Evolutionary conservation across 2,113 vertebrate genomes (phyloP).

Genomic region (Proterorhinus semilunaris): DNA sequence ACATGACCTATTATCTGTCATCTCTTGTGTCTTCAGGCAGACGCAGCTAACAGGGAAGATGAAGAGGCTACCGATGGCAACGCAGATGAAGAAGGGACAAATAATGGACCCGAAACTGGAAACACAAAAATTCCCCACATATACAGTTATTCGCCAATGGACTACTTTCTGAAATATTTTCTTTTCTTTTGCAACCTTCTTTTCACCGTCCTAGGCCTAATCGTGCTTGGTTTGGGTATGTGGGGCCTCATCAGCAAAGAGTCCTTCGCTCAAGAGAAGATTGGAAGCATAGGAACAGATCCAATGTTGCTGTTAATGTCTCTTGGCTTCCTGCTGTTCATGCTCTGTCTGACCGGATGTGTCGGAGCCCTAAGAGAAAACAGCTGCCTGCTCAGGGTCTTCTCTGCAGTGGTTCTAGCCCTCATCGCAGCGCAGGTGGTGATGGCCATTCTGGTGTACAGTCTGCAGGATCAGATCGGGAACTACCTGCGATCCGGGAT

Average conservation of each 20-base stretch:
- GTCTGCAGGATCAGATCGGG: conserved; percentile 69
- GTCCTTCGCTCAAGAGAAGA: conserved; percentile 70
- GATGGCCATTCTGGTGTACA: conserved; percentile 71
- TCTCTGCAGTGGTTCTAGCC: conserved; percentile 63
- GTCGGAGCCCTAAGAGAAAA: conserved; percentile 83
- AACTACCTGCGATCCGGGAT: conserved; percentile 70
- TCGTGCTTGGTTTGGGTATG: conserved; percentile 77
- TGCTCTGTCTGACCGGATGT: conserved; percentile 82
- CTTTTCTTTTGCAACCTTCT: conserved; percentile 81
- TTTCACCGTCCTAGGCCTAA: conserved; percentile 80
- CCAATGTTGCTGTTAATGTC: conserved; percentile 82
- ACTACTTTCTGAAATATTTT: conserved; percentile 78
- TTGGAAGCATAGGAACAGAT: conserved; percentile 75
- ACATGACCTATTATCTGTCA: neutral
- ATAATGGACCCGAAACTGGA: conserved; percentile 12
- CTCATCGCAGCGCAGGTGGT: conserved; percentile 75
- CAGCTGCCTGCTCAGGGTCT: conserved; percentile 79
- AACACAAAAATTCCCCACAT: conserved; percentile 9
- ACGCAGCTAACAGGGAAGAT: conserved; percentile 11
- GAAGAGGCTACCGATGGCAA: conserved; percentile 22
- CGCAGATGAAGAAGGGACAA: conserved; percentile 25
- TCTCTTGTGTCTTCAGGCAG: conserved; percentile 49
- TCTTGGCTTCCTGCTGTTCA: conserved; percentile 68
- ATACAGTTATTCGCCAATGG: conserved; percentile 39
- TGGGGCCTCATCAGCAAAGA: conserved; percentile 88